Evolutionary conservation across 2,888 invertebrate species (phyloP).

Genomic region (Rhorus exstirpatorius): DNA sequence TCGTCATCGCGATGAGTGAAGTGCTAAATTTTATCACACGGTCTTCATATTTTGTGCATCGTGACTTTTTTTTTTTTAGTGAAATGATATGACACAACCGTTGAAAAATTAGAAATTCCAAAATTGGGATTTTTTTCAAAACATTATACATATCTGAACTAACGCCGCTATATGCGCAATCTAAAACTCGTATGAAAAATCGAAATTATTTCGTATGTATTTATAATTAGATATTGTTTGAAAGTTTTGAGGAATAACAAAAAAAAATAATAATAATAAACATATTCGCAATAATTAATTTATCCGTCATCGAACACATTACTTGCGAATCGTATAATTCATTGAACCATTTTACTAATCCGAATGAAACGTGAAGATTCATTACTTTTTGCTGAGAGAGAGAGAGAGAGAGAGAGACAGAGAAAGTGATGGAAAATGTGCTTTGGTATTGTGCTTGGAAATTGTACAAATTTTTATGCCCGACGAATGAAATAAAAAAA

Average conservation of each 20-base stretch:
- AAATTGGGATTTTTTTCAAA: constrained; percentile 1
- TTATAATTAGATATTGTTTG: constrained; percentile 20
- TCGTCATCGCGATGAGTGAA: too few species aligned
- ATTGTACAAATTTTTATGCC: constrained; percentile 34
- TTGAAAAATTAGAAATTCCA: background rate
- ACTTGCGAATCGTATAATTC: constrained; percentile 27
- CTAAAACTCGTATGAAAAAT: constrained; percentile 51
- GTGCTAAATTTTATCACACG: too few species aligned
- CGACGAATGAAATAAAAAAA: constrained; percentile 32
- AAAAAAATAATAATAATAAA: constrained; percentile 41
- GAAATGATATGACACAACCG: background rate
- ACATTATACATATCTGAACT: constrained; percentile 45
- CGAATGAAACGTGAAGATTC: constrained; percentile 29
- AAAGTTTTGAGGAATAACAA: constrained; percentile 36
- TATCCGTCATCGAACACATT: constrained; percentile 9
- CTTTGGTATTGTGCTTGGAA: constrained; percentile 56
- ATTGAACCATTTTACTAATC: constrained; percentile 57
- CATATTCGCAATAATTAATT: constrained; percentile 7
- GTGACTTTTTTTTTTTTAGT: background rate
- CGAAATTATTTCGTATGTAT: constrained; percentile 30
- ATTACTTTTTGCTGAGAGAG: constrained; percentile 44
- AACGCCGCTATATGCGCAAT: constrained; percentile 49
- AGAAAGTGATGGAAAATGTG: constrained; percentile 24
- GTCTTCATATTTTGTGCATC: too few species aligned
- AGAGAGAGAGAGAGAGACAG: too few species aligned